These are phyloP conservation scores for Saxidomus purpurata DNA, from an alignment of 1,140 invertebrate genomes.

Conservation along the genomic window DNA sequence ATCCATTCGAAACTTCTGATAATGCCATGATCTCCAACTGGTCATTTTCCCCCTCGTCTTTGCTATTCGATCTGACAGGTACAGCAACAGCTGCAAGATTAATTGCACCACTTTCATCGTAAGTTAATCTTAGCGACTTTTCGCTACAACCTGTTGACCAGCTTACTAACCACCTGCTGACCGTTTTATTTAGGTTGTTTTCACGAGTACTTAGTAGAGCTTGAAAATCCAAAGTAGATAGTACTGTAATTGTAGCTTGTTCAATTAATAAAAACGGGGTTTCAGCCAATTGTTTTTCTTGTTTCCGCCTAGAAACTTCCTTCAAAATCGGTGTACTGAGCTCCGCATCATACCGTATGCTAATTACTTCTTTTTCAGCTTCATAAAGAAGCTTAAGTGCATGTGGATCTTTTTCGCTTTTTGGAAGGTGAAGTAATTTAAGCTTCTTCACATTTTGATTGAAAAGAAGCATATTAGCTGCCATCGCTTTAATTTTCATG, in stretches of 20 bases:
- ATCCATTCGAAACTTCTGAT: slow-evolving; percentile 32
- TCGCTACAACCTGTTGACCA: slow-evolving; percentile 69
- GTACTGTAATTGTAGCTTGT: not conserved
- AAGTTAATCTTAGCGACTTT: slow-evolving; percentile 8
- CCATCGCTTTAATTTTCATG: slow-evolving; percentile 60
- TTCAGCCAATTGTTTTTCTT: not conserved
- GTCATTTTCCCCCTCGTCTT: no score
- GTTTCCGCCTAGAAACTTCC: not conserved
- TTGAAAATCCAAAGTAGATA: not conserved
- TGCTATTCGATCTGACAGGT: not conserved
- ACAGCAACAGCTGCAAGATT: slow-evolving; percentile 71
- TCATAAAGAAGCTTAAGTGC: not conserved
- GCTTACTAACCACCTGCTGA: slow-evolving; percentile 65
- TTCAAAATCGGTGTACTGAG: not conserved
- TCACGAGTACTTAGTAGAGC: no score
- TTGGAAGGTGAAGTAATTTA: slow-evolving; percentile 69
- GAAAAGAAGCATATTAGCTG: slow-evolving; percentile 75
- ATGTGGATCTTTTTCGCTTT: not conserved
- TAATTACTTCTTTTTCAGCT: slow-evolving; percentile 77
- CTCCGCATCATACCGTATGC: slow-evolving; percentile 66
- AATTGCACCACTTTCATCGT: slow-evolving; percentile 47
- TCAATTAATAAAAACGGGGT: not conserved
- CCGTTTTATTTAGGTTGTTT: not conserved
- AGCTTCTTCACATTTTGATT: slow-evolving; percentile 76
- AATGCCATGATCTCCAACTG: not conserved